These are phyloP conservation scores for Oostethus manadensis DNA, from an alignment of 2,113 vertebrate genomes.

Conservation along the genomic window DNA sequence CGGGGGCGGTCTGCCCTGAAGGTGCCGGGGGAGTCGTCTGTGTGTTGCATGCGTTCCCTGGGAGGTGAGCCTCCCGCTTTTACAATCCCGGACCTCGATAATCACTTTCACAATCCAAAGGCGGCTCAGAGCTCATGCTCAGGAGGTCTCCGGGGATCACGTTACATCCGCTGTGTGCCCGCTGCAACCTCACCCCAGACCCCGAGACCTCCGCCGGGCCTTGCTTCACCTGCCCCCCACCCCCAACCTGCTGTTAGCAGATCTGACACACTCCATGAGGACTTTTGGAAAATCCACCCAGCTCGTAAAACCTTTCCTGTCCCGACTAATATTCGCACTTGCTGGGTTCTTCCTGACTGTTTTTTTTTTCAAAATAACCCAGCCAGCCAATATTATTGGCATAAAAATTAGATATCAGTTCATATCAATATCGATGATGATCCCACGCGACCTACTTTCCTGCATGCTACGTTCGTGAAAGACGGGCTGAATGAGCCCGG, in stretches of 20 bases:
- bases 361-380: too few relatives aligned
- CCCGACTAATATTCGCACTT: too few relatives aligned
- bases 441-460: too few relatives aligned
- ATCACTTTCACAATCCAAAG: constrained; percentile 68
- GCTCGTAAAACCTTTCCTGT: too few relatives aligned
- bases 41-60: constrained; percentile 50
- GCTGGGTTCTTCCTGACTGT: too few relatives aligned
- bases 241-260: constrained; percentile 14
- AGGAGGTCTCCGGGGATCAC: constrained; percentile 51
- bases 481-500: too few relatives aligned
- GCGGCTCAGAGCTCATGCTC: constrained; percentile 45
- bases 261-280: neutral
- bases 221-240: constrained; percentile 36
- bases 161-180: constrained; percentile 53
- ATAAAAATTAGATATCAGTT: too few relatives aligned
- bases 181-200: constrained; percentile 26
- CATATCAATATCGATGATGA: too few relatives aligned
- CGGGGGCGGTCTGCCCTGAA: neutral
- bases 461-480: too few relatives aligned
- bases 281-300: too few relatives aligned
- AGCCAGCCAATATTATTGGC: too few relatives aligned
- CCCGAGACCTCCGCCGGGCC: constrained; percentile 9
- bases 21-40: constrained; percentile 7
- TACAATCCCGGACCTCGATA: constrained; percentile 62
- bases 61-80: constrained; percentile 55